Conservation (phyloP, 2,113 vertebrate genomes). For the Gobius niger region DNA sequence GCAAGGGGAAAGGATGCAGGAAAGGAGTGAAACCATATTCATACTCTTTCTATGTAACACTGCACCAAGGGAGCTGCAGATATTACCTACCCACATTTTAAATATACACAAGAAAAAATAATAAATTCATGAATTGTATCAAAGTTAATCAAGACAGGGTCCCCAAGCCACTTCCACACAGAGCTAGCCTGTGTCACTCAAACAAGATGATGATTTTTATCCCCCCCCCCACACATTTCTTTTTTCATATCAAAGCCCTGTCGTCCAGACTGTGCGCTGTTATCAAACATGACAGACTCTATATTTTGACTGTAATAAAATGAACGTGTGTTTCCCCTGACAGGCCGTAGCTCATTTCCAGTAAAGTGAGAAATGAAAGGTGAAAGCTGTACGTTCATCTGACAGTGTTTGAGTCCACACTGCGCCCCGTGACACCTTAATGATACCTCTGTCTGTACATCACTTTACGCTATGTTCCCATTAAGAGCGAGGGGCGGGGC, state of each 20-base stretch:
- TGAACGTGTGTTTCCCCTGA: conserved; percentile 2
- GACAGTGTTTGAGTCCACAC: conserved; percentile 52
- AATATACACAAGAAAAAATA: no score
- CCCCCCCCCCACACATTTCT: no score
- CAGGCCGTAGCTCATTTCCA: conserved; percentile 8
- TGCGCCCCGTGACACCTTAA: conserved; percentile 62
- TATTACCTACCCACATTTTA: no score
- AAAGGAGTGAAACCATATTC: no score
- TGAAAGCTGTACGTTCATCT: conserved; percentile 42
- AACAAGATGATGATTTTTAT: neutral
- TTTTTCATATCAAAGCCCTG: neutral
- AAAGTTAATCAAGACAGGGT: no score
- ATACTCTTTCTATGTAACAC: no score
- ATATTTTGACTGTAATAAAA: neutral
- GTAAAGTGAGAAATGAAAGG: conserved; percentile 40
- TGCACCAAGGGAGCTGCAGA: no score
- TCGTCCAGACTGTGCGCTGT: neutral
- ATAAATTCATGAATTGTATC: no score
- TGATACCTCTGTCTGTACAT: conserved; percentile 61
- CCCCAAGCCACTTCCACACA: neutral
- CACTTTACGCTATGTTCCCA: conserved; percentile 38
- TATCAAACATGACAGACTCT: neutral
- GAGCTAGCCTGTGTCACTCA: neutral
- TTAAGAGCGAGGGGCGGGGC: conserved; percentile 12
- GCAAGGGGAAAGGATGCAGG: no score